phyloP scores from a whole-genome alignment of 2,888 invertebrate species.

The Agrotis ipsilon region DNA sequence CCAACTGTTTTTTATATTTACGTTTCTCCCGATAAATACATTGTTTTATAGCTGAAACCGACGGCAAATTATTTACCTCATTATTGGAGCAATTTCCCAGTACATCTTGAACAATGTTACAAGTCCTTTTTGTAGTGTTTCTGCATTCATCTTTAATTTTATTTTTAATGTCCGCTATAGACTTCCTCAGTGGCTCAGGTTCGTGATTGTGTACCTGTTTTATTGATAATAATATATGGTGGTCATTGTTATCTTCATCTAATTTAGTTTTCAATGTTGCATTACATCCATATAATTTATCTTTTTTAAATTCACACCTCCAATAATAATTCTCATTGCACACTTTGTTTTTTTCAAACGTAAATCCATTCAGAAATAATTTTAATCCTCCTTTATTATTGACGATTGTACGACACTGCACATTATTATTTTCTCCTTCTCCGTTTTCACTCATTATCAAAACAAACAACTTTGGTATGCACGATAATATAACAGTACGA shows the following conservation, averaged over 20 bases:
- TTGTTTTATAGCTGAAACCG: background rate
- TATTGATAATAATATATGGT: background rate
- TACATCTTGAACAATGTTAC: constrained; percentile 1
- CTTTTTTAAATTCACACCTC: background rate
- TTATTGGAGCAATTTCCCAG: constrained; percentile 4
- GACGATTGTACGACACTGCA: background rate
- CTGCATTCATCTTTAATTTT: constrained; percentile 1
- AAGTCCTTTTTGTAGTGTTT: background rate
- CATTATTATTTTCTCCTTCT: background rate
- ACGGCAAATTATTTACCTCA: background rate
- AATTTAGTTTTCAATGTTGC: no score
- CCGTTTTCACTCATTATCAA: background rate
- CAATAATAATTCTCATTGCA: constrained; percentile 4
- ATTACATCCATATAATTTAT: constrained; percentile 3
- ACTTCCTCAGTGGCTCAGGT: no score
- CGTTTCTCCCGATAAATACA: background rate
- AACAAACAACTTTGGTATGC: background rate
- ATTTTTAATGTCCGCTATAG: no score
- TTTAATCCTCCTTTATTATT: background rate
- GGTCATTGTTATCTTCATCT: background rate
- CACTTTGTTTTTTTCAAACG: constrained; percentile 1
- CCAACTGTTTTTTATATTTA: background rate
- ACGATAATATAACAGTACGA: no score
- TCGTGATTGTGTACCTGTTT: no score
- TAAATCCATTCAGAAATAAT: background rate